A percentile compares a stretch with the other conserved stretches of the same genome.
Conservation (phyloP, 1,140 invertebrate species). For the Oreohelix idahoensis region DNA sequence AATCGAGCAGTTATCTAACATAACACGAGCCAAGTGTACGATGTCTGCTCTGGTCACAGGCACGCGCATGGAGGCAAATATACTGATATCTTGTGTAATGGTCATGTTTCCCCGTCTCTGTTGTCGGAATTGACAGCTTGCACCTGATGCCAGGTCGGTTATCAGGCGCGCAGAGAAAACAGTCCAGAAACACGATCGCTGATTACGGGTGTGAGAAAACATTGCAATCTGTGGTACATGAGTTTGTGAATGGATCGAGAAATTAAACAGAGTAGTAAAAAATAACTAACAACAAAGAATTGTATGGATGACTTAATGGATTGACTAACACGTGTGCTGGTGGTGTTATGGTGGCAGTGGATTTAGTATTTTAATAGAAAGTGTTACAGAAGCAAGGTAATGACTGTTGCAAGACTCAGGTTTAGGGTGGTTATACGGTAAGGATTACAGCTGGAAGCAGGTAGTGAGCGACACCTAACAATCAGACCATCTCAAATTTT, state of each 20-base stretch:
- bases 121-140: not conserved
- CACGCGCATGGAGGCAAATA: not conserved
- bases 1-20: not conserved
- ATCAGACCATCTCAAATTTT: no score
- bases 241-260: not conserved
- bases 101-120: not conserved
- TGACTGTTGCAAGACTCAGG: no score
- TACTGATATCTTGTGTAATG: not conserved
- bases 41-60: not conserved
- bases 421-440: no score
- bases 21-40: not conserved
- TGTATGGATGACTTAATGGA: not conserved
- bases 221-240: conserved; percentile 1
- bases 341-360: not conserved
- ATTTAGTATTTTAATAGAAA: not conserved
- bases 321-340: not conserved
- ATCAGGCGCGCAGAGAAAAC: not conserved
- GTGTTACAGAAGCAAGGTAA: no score
- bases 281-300: not conserved
- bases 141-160: not conserved
- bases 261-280: not conserved
- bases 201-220: not conserved
- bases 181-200: not conserved
- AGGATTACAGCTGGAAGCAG: no score
- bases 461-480: no score